Base-by-base conservation (phyloP, 2,888 invertebrate species). In the Alentia gelatinosa region DNA sequence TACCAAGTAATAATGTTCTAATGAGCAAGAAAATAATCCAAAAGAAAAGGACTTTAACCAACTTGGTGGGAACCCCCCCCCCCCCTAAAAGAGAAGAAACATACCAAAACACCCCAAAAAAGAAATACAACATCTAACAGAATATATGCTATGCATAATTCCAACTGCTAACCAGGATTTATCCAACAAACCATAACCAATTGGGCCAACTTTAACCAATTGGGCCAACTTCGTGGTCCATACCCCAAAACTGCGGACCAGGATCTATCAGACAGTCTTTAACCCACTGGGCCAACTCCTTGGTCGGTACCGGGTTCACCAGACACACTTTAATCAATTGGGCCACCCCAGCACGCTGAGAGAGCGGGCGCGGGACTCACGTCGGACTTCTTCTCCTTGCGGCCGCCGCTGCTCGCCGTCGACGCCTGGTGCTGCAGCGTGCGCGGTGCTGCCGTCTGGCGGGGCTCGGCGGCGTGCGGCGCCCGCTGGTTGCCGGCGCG, bases 401-500 rank as follows among this genome's bases (percentile, higher is more conserved):
- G 42, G 23, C 47, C 42, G 4, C 86, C 86, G 47, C 86, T 47
- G 47, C 86, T 86, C 47, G 86, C 86, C 0, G 86, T 86, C 47
- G 86, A 86, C 5, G 86, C 9, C 35, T 86, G 86, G 86, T 86
- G 86, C 86, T 86, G 86, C 23, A 86, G 86, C 4, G 42, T 12
- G 7, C 86, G n/a, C 26, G 7, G 37, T n/a, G 86, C 30, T n/a
- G 86, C 47, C 30, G 9, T 30, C 47, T n/a, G 12, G 37, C n/a
- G 42, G 12, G 26, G 88, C 7, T 33, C 42, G 47, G 19, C 47
- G 26, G 89, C 7, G 35, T 35, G 86, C 47, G 3, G 3, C n/a
- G 23, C 40, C 12, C 47, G 26, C 89, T 23, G 89, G 56, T 35
- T 9, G 35, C 5, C 35, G 15, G 35, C 84, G 35, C 94, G 94